Conservation (phyloP, 2,797 vertebrate genomes). For the Pteropus rufus region DNA sequence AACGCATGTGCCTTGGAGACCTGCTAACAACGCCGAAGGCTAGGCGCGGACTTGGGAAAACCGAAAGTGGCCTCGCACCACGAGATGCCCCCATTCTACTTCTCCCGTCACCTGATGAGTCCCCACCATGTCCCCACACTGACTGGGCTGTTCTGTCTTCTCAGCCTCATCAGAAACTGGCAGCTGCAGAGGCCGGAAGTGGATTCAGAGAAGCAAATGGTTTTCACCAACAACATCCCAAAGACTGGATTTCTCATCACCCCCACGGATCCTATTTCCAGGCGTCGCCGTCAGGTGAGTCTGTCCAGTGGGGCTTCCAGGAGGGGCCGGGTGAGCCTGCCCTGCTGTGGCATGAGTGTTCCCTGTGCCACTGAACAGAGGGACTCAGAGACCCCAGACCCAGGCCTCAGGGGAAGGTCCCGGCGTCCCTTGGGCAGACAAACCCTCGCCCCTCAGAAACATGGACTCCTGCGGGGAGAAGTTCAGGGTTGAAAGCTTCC, state of each 20-base stretch:
- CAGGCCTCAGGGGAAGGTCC: neutral
- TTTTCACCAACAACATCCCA: constrained; percentile 62
- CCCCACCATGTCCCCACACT: accelerated
- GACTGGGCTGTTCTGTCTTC: constrained; percentile 43
- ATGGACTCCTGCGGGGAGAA: neutral
- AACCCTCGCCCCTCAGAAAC: neutral
- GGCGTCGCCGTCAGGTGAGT: constrained; percentile 69
- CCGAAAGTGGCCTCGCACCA: neutral
- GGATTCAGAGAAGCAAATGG: constrained; percentile 67
- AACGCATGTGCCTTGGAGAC: accelerated
- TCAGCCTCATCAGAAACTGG: constrained; percentile 73
- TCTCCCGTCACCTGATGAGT: accelerated
- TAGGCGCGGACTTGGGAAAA: neutral
- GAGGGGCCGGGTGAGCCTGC: neutral
- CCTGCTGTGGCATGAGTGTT: neutral
- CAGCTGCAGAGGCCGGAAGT: constrained; percentile 43
- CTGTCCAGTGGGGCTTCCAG: neutral
- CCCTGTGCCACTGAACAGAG: neutral
- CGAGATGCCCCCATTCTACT: accelerated
- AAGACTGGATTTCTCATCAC: constrained; percentile 55
- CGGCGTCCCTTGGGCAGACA: neutral
- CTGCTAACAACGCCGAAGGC: accelerated
- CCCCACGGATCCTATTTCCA: neutral
- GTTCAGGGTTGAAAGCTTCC: neutral
- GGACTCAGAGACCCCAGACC: neutral